Conservation (phyloP, 2,888 invertebrate genomes). For the Deladenus siricidicola region DNA sequence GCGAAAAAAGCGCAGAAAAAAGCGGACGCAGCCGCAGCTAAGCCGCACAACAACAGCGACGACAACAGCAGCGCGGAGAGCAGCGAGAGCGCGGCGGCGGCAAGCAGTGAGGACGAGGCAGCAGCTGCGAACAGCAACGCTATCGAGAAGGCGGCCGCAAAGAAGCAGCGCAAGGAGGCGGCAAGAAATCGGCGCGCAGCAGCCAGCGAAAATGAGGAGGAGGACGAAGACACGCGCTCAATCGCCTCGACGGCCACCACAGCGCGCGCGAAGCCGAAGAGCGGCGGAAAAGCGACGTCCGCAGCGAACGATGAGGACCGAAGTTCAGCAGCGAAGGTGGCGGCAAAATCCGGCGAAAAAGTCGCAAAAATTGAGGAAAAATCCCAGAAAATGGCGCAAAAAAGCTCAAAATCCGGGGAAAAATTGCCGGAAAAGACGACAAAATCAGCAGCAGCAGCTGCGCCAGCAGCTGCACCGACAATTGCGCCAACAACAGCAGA, state of each 20-base stretch:
- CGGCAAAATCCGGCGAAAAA: background rate
- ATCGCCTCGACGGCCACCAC: background rate
- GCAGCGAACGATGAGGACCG: no score
- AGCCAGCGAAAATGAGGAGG: conserved; percentile 3
- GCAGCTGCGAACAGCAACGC: background rate
- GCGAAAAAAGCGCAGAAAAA: background rate
- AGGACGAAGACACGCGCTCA: background rate
- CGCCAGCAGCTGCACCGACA: no score
- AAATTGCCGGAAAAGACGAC: no score
- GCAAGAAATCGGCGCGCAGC: conserved; percentile 4
- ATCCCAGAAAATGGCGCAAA: no score
- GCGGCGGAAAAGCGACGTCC: background rate
- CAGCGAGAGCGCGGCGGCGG: background rate
- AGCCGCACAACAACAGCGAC: background rate
- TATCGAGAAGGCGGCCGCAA: background rate
- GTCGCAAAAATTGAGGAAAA: background rate
- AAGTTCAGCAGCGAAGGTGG: background rate
- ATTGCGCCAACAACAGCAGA: no score
- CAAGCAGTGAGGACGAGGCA: background rate
- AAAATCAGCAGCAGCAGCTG: no score
- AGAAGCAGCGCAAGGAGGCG: background rate
- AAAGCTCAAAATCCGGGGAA: no score
- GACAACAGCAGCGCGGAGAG: background rate
- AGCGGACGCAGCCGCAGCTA: background rate
- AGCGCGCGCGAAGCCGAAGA: background rate